Evolutionary conservation across 1,140 invertebrate genomes (phyloP), one percentile per base, ranked within the genome.

Genomic region (Rhagoletis zephyria): DNA sequence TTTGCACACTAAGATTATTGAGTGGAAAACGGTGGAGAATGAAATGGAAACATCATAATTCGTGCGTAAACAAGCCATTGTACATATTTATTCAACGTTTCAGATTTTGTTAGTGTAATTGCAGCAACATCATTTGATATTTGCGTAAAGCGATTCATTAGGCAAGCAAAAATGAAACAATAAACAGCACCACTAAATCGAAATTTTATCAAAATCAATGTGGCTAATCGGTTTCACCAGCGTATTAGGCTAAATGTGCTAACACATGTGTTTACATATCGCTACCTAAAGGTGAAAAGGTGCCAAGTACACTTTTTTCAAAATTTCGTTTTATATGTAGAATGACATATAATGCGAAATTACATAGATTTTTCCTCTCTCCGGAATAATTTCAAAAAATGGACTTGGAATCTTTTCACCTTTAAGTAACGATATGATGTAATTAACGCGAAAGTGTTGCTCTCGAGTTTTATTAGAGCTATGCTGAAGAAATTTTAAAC

Each of bases 11-110:
- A 16, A 51, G 48, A 51, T 5, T 12, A 19, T 81, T 81, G 48
- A 81, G 74, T 81, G 16, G 74, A 51, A 81, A 81, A 59, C 48
- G 74, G 56, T 59, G 74, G 30, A 59, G 45, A 81, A 56, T n/a
- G 74, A 81, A 74, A 56, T 59, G 48, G 56, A 81, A 81, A 81
- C 74, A 81, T 81, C 48, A 81, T 81, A 81, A 81, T 81, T 81
- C 48, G 48, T 81, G 48, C 74, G 74, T 56, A 81, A 81, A 81
- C 48, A 81, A 7, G 48, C 12, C 12, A 19, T 30, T 30, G 30
- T 30, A 16, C n/a, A 16, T 56, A 81, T 9, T 30, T 30, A 30
- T 30, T 30, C 30, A 30, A 56, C 10, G 51, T 59, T 81, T 19
- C 5, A 30, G 74, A 12, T 81, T 6, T 81, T 81, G 16, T 56